phyloP scores from a whole-genome alignment of 2,797 vertebrate genomes.

The Dallia pectoralis region DNA sequence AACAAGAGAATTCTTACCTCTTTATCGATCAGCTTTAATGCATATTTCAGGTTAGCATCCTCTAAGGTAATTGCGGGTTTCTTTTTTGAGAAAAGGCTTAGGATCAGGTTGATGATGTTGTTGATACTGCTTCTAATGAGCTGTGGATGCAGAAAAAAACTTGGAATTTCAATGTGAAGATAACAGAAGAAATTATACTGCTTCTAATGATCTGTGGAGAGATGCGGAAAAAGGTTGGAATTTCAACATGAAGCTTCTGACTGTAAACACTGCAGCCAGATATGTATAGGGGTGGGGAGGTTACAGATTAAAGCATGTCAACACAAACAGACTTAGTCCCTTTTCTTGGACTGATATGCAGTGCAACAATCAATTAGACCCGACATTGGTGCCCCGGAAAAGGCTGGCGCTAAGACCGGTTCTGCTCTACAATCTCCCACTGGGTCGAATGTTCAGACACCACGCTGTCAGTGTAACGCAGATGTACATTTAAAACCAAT shows the following conservation, averaged over 20 bases:
- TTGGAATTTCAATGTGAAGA: neutral
- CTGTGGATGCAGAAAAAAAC: slow-evolving; percentile 43
- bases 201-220: no score
- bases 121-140: slow-evolving; percentile 62
- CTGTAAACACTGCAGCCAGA: neutral
- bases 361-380: neutral
- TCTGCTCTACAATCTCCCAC: no score
- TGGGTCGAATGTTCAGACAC: no score
- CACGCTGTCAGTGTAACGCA: no score
- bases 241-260: neutral
- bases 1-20: slow-evolving; percentile 73
- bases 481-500: no score
- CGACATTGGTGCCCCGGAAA: neutral
- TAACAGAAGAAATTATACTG: neutral
- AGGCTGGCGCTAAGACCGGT: no score
- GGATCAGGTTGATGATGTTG: slow-evolving; percentile 64
- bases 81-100: slow-evolving; percentile 68
- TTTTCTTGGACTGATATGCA: neutral
- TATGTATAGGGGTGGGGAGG: neutral
- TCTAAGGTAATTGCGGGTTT: slow-evolving; percentile 84
- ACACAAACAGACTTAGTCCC: neutral
- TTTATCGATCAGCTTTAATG: slow-evolving; percentile 86
- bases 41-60: slow-evolving; percentile 88
- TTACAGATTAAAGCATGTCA: neutral
- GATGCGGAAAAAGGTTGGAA: neutral